Evolutionary conservation across 2,888 invertebrate genomes (phyloP), one percentile per base, ranked within the genome.

Genomic region (Unio pictorum): DNA sequence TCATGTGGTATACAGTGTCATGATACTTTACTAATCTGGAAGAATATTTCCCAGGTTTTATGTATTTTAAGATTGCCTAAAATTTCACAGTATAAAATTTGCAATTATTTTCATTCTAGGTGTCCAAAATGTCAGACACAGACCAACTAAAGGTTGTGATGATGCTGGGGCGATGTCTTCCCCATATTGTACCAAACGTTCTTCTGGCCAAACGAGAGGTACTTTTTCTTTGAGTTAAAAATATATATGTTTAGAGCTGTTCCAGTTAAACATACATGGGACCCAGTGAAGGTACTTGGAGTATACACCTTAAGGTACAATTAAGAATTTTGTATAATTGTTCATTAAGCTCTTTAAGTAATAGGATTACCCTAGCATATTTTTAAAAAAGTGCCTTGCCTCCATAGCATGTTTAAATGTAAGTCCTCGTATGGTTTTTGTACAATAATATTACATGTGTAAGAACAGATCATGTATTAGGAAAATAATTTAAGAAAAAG

Each of bases 141-240:
- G 83, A 82, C 61, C 81, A 76, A 18, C 83, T 84, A 57, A 86
- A 84, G 65, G 86, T 90, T 18, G 90, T 93, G 15, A 90, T 91
- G 45, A 91, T 93, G 83, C 87, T 93, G 64, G 91, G 92, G 1
- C 86, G 91, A 67, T 92, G 92, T 73, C 89, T 94, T 71, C 92
- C 93, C 28, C 91, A 92, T 81, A 93, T 94, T 72, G 92, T 93
- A 72, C 94, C 94, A 3, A 94, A 94, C 89, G 92, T 94, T 61
- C 91, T 94, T 66, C 89, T 94, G 55, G 93, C 93, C 76, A 94
- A 93, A 87, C 90, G 94, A 68, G 93, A 94, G 88, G 91, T 91
- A 74, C 75, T 85, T 55, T n/a, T 17, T n/a, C n/a, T 61, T 15
- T 61, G 45, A 45, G 45, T 45, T 45, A 1, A 45, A 59, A 17